Percentiles rank a stretch among this genome's conserved stretches.
phyloP scores from a whole-genome alignment of 2,888 invertebrate species.

The Caradrina clavipalpis region DNA sequence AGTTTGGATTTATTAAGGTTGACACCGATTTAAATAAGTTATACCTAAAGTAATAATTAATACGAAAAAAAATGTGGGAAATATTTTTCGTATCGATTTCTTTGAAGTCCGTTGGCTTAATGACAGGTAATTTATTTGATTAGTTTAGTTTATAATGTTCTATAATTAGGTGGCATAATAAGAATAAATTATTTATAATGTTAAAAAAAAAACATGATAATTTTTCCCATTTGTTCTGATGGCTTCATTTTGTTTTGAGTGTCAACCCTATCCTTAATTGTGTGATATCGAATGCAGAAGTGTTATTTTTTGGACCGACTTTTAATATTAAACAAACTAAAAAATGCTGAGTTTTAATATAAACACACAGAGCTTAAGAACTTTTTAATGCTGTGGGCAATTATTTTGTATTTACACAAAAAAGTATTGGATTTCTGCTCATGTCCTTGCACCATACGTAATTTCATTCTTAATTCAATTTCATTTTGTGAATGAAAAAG shows the following conservation, averaged over 20 bases:
- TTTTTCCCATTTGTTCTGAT: too few species aligned
- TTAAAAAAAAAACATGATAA: too few species aligned
- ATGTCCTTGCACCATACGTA: slow-evolving; percentile 23
- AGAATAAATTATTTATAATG: too few species aligned
- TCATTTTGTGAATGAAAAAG: slow-evolving; percentile 59
- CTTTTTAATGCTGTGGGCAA: slow-evolving; percentile 53
- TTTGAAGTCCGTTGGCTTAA: too few species aligned
- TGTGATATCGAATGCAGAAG: slow-evolving; percentile 69
- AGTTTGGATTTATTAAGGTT: slow-evolving; percentile 60
- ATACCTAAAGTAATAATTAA: too few species aligned
- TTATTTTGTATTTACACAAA: slow-evolving; percentile 54
- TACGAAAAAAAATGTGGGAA: too few species aligned
- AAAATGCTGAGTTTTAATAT: slow-evolving; percentile 54
- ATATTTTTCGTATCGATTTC: too few species aligned
- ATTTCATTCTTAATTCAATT: slow-evolving; percentile 41
- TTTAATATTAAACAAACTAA: slow-evolving; percentile 71
- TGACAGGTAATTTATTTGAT: too few species aligned
- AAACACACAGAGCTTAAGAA: slow-evolving; percentile 54
- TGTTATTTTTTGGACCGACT: slow-evolving; percentile 68
- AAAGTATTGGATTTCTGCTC: slow-evolving; percentile 40
- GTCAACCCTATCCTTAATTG: slow-evolving; percentile 64
- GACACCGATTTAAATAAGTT: slow-evolving; percentile 30
- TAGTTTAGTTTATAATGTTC: too few species aligned
- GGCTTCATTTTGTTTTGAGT: background rate
- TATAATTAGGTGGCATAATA: too few species aligned